phyloP scores from a whole-genome alignment of 2,113 vertebrate species.

The Petrocephalus zakoni region DNA sequence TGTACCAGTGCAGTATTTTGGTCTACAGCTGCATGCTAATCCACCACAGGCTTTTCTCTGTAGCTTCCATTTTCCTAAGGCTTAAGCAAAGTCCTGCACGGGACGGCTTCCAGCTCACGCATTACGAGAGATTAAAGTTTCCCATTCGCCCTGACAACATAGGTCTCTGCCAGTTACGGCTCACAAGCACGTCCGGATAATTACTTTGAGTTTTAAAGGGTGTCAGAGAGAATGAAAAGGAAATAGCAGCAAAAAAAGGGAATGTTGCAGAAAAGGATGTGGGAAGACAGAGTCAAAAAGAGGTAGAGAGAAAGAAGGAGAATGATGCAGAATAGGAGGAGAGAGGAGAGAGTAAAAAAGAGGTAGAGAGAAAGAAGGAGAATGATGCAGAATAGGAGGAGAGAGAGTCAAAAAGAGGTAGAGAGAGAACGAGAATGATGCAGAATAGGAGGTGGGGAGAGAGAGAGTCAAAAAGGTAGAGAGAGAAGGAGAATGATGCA shows the following conservation, averaged over 20 bases:
- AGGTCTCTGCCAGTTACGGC: neutral
- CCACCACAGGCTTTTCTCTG: slow-evolving; percentile 51
- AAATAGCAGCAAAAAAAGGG: neutral
- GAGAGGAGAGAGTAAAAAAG: neutral
- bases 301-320: neutral
- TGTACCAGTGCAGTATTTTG: slow-evolving; percentile 59
- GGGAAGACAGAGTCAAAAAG: neutral
- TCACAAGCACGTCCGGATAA: neutral
- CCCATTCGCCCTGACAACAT: neutral
- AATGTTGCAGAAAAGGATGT: neutral
- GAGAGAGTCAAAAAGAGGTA: neutral
- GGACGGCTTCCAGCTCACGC: slow-evolving; percentile 49
- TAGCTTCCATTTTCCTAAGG: slow-evolving; percentile 44
- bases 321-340: neutral
- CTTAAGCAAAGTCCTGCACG: slow-evolving; percentile 38
- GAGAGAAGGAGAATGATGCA: neutral
- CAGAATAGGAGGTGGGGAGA: neutral
- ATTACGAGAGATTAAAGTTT: slow-evolving; percentile 51
- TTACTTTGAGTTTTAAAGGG: neutral
- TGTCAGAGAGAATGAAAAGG: neutral
- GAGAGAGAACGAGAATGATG: neutral
- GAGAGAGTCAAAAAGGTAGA: neutral
- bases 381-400: neutral
- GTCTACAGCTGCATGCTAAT: slow-evolving; percentile 56
- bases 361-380: neutral